Evolutionary conservation across 2,797 vertebrate genomes (phyloP), one percentile per base, ranked within the genome.

Genomic region (Sebastes minor): DNA sequence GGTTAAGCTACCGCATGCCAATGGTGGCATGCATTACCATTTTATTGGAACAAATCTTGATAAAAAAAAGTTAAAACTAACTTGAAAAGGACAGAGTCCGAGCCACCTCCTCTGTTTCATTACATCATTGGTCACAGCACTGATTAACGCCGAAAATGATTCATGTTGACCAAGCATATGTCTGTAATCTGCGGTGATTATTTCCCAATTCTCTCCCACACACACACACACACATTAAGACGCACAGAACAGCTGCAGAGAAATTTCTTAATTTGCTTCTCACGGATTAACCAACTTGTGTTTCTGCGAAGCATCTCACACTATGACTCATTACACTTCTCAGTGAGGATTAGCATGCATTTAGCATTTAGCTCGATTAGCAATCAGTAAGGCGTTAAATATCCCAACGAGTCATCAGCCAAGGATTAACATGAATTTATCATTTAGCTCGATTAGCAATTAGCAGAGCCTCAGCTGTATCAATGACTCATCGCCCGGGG

Each of bases 151-250:
- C 1, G 3, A 76, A 59, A 71, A 74, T 85, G 82, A 91, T 75
- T 86, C 78, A 86, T 72, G 67, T 66, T 71, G 71, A 87, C 67
- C 23, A 3, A 71, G 59, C 74, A 74, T 56, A 74, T 4, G 46
- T 76, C 28, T 6, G 76, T 87, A 88, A 90, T 91, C 86, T 83
- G 86, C 1, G 5, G 55, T 64, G 63, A 91, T 90, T 87, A 88
- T 90, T 89, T 88, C 78, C 8, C 76, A 87, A 81, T 69, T 20
- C 38, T 14, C 35, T 3, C 42, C 13, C 52, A 16, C 67, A 33
- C 33, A 35, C 33, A 35, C 32, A 33, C 30, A 32, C 11, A 11
- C 55, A 78, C 42, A 42, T 2, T 6, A 61, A 79, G n/a, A 83
- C 6, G 1, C 53, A 66, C 18, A 8, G 18, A 76, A 70, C 85